Conservation (phyloP, 1,140 invertebrate genomes). For the Whitmania pigra region DNA sequence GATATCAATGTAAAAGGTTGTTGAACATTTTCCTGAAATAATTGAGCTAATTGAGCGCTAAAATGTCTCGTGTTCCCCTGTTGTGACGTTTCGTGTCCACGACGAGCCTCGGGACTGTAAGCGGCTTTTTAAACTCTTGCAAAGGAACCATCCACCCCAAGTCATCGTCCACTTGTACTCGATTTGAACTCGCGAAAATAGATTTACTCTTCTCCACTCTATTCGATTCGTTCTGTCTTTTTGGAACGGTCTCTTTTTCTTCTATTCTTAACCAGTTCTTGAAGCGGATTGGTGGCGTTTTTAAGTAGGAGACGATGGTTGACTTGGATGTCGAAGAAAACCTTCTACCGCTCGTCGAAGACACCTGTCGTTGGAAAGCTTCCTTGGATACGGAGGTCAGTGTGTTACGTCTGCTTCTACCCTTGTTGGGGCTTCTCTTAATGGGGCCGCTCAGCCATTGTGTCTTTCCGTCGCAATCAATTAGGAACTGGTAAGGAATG, state of each 20-base stretch:
- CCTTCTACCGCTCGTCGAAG: too few relatives aligned
- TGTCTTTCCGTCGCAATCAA: neutral
- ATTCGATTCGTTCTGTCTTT: neutral
- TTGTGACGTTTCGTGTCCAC: neutral
- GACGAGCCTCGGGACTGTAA: neutral
- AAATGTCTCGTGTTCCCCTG: neutral
- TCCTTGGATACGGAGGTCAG: neutral
- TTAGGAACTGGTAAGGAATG: neutral
- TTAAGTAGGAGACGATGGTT: too few relatives aligned
- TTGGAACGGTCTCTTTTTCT: neutral
- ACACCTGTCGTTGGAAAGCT: neutral
- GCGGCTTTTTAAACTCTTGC: neutral
- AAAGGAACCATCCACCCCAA: neutral
- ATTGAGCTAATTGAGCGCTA: too few relatives aligned
- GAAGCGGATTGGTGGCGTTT: too few relatives aligned
- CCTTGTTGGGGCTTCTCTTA: neutral
- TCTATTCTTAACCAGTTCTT: too few relatives aligned
- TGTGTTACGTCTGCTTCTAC: slow-evolving; percentile 1
- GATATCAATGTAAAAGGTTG: too few relatives aligned
- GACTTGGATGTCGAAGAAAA: too few relatives aligned
- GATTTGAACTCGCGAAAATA: neutral
- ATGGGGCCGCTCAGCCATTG: neutral
- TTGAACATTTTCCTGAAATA: too few relatives aligned
- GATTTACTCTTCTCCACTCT: neutral
- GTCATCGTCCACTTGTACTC: neutral